Evolutionary conservation across 1,140 invertebrate genomes (phyloP).

Genomic region (Megalopta genalis): DNA sequence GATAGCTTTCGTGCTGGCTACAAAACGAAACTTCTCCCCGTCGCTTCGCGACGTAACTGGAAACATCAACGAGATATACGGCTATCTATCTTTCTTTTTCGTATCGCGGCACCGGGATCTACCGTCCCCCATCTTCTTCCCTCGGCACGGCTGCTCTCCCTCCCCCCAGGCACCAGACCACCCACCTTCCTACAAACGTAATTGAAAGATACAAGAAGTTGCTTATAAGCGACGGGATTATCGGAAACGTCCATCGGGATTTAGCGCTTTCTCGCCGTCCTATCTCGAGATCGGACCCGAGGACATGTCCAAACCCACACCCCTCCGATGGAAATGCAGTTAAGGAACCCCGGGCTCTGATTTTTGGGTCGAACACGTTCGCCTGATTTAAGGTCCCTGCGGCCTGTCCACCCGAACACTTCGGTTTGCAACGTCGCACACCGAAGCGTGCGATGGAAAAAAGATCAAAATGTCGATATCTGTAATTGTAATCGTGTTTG

Average conservation of each 20-base stretch:
- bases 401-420: too few relatives aligned
- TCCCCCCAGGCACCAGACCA: too few relatives aligned
- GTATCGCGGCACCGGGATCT: conserved; percentile 14
- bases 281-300: conserved; percentile 1
- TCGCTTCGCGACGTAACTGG: conserved; percentile 42
- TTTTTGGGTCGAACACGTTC: background rate
- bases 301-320: too few relatives aligned
- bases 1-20: conserved; percentile 52
- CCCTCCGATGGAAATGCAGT: background rate
- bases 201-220: conserved; percentile 22
- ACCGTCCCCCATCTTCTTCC: background rate
- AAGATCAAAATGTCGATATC: too few relatives aligned
- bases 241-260: conserved; percentile 12
- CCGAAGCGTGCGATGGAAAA: too few relatives aligned
- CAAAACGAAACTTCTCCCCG: conserved; percentile 54
- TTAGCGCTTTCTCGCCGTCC: background rate
- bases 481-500: too few relatives aligned
- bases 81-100: conserved; percentile 41
- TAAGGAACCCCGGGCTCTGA: background rate
- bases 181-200: background rate
- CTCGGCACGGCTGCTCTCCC: too few relatives aligned
- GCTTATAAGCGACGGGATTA: conserved; percentile 20
- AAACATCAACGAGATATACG: conserved; percentile 55
- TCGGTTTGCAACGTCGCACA: too few relatives aligned
- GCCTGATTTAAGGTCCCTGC: background rate